phyloP scores from a whole-genome alignment of 2,113 vertebrate genomes.

The Triplophysa siluroides region DNA sequence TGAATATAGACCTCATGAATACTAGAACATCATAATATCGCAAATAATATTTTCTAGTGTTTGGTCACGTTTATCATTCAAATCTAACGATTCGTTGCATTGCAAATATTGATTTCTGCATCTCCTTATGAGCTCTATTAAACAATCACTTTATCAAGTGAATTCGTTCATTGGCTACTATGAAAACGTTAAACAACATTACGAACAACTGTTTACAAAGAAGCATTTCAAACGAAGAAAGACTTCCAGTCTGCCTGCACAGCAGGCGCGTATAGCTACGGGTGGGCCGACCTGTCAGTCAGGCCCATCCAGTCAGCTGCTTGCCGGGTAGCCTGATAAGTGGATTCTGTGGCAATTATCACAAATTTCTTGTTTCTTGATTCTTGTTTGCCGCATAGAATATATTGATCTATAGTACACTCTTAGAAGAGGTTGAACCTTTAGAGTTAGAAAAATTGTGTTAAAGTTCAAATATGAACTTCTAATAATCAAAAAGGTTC shows the following conservation, averaged over 20 bases:
- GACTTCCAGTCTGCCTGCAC: background rate
- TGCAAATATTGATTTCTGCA: background rate
- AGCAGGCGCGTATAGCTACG: no score
- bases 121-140: background rate
- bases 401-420: no score
- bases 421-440: no score
- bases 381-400: no score
- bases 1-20: slow-evolving; percentile 58
- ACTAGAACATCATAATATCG: slow-evolving; percentile 32
- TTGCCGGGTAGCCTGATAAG: no score
- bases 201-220: background rate
- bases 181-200: background rate
- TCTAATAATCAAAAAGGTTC: no score
- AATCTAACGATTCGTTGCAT: background rate
- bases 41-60: slow-evolving; percentile 1
- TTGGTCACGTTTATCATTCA: background rate
- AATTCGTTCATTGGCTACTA: background rate
- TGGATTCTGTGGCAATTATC: no score
- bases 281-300: no score
- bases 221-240: background rate
- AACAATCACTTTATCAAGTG: background rate
- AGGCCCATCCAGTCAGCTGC: no score
- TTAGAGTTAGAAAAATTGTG: no score
- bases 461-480: no score
- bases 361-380: no score